Evolutionary conservation across 2,888 invertebrate species (phyloP), one percentile per base, ranked within the genome.

Genomic region (Colletes collaris): DNA sequence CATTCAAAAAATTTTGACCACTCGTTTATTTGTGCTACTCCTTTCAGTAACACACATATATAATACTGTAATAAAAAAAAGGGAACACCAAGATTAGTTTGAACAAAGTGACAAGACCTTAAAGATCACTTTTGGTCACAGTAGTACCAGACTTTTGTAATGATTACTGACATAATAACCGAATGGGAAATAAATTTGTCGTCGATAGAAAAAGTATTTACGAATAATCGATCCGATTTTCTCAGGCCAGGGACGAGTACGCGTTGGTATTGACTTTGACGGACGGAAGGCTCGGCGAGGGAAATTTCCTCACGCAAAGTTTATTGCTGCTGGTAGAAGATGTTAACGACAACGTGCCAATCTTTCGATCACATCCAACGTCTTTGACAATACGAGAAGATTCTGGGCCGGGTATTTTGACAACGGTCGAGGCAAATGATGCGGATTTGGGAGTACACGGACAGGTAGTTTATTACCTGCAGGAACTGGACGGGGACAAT

Each of bases 381-480:
- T 97, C 97, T 67, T 94, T 98, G 82, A 96, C 95, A 75, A 94
- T 98, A 55, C 95, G 95, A 76, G 98, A 98, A 94, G 95, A 97
- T 92, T 96, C 97, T 67, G 93, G 94, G 6, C 96, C 97, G 0
- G 96, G 96, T 19, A 94, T 97, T 76, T 93, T 98, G 62, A 94
- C 96, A 13, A 96, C 96, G 1, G 95, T 98, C 40, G 97, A 98
- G 93, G 98, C 98, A 11, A 97, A 96, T 4, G 98, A 98, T 92
- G 95, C 96, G 66, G 98, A 98, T 91, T 97, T 98, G 93, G 98
- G 98, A 62, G 97, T 97, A 53, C 98, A 98, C 89, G 98, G 98
- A 56, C 98, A 98, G 94, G 96, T 98, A 37, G 95, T 98, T 27
- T 98, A 98, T 92, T 95, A 97, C 89, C 93, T 98, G n/a, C 94